Conservation (phyloP, 2,888 invertebrate species). For the Synanthedon vespiformis region DNA sequence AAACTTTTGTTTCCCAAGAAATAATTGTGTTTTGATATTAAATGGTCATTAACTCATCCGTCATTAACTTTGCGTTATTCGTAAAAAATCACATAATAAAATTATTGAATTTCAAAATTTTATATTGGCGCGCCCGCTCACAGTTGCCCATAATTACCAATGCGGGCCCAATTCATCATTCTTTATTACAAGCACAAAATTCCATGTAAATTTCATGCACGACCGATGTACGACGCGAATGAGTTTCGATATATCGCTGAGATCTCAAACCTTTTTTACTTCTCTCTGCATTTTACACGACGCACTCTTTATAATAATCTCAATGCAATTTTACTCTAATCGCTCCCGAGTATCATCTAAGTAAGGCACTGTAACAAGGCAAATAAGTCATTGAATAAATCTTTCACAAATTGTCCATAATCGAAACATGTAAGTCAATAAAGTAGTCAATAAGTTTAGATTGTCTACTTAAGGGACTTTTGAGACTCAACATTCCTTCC, state of each 20-base stretch:
- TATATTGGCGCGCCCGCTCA: slow-evolving; percentile 49
- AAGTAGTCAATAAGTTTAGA: too few relatives aligned
- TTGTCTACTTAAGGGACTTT: too few relatives aligned
- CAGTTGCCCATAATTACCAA: slow-evolving; percentile 64
- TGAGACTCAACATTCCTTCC: too few relatives aligned
- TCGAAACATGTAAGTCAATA: too few relatives aligned
- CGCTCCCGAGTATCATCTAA: too few relatives aligned
- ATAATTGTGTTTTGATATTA: neutral
- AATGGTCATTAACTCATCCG: neutral
- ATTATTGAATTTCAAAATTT: slow-evolving; percentile 62
- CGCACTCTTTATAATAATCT: neutral
- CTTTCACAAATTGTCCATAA: too few relatives aligned
- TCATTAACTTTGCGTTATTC: neutral
- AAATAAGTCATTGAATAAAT: too few relatives aligned
- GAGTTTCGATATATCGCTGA: slow-evolving; percentile 52
- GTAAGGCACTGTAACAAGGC: too few relatives aligned
- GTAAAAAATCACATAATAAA: slow-evolving; percentile 30
- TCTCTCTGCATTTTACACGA: slow-evolving; percentile 7
- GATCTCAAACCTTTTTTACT: slow-evolving; percentile 34
- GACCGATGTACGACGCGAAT: slow-evolving; percentile 43
- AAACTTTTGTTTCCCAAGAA: too few relatives aligned
- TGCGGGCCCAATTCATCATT: slow-evolving; percentile 67
- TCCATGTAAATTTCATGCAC: slow-evolving; percentile 65
- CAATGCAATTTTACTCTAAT: too few relatives aligned
- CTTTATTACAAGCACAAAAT: slow-evolving; percentile 67